A percentile compares a stretch with the other conserved stretches of the same genome.
Evolutionary conservation across 1,140 invertebrate species (phyloP).

Genomic region (Megalopta genalis): DNA sequence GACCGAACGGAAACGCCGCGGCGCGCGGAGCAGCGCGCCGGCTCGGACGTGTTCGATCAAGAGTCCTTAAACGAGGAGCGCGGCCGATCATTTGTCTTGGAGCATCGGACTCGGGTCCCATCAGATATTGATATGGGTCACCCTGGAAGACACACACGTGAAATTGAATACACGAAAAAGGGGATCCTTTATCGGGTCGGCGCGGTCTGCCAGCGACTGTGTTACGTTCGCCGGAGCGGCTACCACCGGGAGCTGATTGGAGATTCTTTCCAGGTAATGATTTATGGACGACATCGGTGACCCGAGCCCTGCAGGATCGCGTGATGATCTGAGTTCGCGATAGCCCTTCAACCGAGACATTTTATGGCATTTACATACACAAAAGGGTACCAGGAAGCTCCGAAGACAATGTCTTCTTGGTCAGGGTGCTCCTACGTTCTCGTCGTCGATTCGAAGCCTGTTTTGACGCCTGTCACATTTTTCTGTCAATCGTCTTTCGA

Average conservation of each 20-base stretch:
- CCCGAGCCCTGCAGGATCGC: not conserved
- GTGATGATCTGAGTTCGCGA: not conserved
- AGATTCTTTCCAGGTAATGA: not conserved
- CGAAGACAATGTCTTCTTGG: not conserved
- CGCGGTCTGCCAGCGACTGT: not conserved
- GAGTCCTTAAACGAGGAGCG: conserved; percentile 36
- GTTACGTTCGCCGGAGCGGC: not conserved
- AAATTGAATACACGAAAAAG: conserved; percentile 16
- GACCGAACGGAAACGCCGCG: conserved; percentile 18
- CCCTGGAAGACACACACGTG: conserved; percentile 11
- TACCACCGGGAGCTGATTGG: not conserved
- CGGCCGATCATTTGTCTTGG: conserved; percentile 16
- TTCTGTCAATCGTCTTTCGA: too few species aligned
- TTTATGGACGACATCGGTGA: not conserved
- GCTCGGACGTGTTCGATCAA: conserved; percentile 21
- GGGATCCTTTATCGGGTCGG: not conserved
- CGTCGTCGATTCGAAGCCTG: too few species aligned
- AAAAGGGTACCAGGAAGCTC: not conserved
- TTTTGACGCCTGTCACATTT: too few species aligned
- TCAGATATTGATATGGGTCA: conserved; percentile 4
- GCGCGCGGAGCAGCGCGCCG: not conserved
- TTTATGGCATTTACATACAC: not conserved
- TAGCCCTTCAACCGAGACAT: not conserved
- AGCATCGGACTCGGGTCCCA: not conserved
- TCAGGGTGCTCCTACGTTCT: not conserved